A percentile compares a stretch with the other conserved stretches of the same genome.
Evolutionary conservation across 2,113 vertebrate species (phyloP).

Genomic region (Baryphthengus martii): DNA sequence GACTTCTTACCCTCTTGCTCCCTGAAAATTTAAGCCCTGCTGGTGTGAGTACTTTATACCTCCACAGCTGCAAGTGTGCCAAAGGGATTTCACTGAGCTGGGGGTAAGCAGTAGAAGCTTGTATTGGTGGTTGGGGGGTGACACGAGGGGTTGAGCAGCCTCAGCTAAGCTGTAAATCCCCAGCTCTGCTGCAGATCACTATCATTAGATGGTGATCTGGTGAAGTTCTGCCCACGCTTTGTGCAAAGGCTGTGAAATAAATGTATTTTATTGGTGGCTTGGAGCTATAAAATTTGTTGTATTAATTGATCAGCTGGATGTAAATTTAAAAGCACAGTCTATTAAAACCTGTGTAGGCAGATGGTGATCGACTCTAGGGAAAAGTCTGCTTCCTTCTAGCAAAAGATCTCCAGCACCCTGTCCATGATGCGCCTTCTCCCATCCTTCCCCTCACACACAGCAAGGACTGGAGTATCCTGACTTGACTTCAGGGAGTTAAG

Average conservation of each 20-base stretch:
- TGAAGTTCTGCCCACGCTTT: not conserved
- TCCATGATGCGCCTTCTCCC: not conserved
- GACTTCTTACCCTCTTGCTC: not conserved
- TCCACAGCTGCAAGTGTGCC: not conserved
- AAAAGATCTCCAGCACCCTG: not conserved
- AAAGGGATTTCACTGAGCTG: not conserved
- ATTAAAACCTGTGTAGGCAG: not conserved
- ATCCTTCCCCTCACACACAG: not conserved
- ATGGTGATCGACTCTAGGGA: not conserved
- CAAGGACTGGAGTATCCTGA: not conserved
- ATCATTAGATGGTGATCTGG: not conserved
- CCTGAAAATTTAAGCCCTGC: not conserved
- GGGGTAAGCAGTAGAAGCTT: not conserved
- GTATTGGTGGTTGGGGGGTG: not conserved
- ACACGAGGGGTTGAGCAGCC: not conserved
- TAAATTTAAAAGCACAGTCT: not conserved
- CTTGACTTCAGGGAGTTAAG: not conserved
- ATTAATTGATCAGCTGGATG: not conserved
- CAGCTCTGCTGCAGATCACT: not conserved
- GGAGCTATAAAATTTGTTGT: not conserved
- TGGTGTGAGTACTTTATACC: not conserved
- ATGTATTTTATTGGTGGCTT: not conserved
- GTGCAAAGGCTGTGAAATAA: not conserved
- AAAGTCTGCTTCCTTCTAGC: not conserved
- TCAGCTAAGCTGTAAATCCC: accelerated